phyloP scores from a whole-genome alignment of 1,140 invertebrate genomes.

The Ylistrum balloti region DNA sequence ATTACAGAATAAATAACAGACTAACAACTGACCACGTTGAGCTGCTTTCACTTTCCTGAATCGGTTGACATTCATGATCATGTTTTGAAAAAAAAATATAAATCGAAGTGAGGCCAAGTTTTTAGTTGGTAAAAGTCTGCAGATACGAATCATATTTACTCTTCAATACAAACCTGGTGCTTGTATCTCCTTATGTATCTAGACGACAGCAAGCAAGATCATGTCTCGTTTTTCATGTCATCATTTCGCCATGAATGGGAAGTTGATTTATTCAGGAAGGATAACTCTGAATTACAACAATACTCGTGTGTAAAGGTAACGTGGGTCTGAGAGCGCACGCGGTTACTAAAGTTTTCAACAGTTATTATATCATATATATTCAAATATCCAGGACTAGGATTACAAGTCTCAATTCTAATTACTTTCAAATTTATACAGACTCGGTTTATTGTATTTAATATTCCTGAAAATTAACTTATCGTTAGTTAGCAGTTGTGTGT shows the following conservation, averaged over 20 bases:
- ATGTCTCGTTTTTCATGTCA: neutral
- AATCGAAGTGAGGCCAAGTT: neutral
- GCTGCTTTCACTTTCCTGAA: neutral
- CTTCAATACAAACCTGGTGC: neutral
- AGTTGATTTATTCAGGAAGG: neutral
- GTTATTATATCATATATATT: no score
- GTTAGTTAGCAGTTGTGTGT: no score
- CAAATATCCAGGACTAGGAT: no score
- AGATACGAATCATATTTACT: neutral
- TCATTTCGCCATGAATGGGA: conserved; percentile 6
- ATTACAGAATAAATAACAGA: no score
- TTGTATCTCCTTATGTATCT: neutral
- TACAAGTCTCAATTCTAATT: no score
- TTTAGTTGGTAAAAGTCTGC: neutral
- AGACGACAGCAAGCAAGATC: neutral
- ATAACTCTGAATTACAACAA: neutral
- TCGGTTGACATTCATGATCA: neutral
- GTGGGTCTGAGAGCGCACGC: no score
- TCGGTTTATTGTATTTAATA: no score
- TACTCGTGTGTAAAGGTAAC: no score
- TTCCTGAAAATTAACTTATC: no score
- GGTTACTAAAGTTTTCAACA: no score
- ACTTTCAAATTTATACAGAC: no score
- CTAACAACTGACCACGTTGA: no score
- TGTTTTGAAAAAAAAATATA: neutral